These are phyloP conservation scores for Thalassophryne amazonica DNA, from an alignment of 2,797 vertebrate species.

Conservation along the genomic window DNA sequence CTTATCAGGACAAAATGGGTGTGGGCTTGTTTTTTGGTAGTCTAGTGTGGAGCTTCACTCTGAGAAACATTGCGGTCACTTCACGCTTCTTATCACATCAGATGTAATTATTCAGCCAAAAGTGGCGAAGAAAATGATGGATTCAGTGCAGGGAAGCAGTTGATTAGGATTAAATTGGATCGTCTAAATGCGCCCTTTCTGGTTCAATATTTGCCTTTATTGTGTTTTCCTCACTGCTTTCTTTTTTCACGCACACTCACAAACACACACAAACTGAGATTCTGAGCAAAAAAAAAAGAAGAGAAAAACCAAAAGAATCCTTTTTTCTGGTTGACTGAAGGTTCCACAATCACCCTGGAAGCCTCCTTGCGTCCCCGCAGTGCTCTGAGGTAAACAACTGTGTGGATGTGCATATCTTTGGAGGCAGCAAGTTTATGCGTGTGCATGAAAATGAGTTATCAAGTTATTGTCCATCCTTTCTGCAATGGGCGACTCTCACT, in stretches of 20 bases:
- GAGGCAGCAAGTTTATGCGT: not conserved
- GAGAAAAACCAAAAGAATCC: conserved; percentile 1
- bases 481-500: too few species aligned
- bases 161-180: conserved; percentile 14
- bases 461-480: conserved; percentile 28
- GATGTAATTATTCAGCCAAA: conserved; percentile 13
- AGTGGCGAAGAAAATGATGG: conserved; percentile 4
- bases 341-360: conserved; percentile 34
- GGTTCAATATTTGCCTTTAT: conserved; percentile 14
- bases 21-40: conserved; percentile 28
- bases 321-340: conserved; percentile 39
- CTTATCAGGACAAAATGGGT: conserved; percentile 34
- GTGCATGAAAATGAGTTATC: conserved; percentile 21
- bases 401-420: not conserved
- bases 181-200: conserved; percentile 16
- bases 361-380: conserved; percentile 22
- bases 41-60: conserved; percentile 1
- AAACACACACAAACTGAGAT: conserved; percentile 7
- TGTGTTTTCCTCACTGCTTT: not conserved
- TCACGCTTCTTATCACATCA: conserved; percentile 19
- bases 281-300: conserved; percentile 9
- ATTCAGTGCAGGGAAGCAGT: not conserved
- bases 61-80: conserved; percentile 13
- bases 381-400: conserved; percentile 5
- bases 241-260: not conserved